Percentiles rank a stretch among this genome's conserved stretches.
Evolutionary conservation across 2,113 vertebrate species (phyloP).

Genomic region (Elephas maximus): DNA sequence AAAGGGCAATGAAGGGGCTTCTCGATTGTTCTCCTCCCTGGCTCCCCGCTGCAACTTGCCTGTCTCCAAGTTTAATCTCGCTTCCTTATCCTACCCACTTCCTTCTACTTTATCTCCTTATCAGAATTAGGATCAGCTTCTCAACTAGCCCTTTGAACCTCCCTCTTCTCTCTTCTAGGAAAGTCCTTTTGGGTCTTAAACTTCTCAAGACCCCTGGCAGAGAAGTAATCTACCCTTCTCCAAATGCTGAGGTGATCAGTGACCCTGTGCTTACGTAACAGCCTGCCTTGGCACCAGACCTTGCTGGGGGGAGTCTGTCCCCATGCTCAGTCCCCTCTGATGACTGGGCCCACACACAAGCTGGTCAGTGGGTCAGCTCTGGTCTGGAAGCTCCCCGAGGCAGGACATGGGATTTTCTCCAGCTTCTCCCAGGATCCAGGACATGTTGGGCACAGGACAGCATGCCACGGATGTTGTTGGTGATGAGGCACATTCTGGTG

Average conservation of each 20-base stretch:
- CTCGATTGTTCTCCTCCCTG: not conserved
- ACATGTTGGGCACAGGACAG: not conserved
- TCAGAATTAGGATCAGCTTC: not conserved
- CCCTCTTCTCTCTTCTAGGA: not conserved
- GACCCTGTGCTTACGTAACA: fast-evolving
- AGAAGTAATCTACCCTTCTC: not conserved
- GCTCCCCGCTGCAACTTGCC: not conserved
- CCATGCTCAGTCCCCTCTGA: not conserved
- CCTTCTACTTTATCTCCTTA: not conserved
- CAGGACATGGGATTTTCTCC: not conserved
- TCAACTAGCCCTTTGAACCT: not conserved
- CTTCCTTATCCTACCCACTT: not conserved
- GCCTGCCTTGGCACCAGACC: not conserved
- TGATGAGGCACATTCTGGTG: not conserved
- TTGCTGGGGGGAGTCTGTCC: not conserved
- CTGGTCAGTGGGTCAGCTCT: not conserved
- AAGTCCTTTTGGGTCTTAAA: not conserved
- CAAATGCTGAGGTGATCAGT: not conserved
- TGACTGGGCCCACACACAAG: fast-evolving
- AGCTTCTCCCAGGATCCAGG: not conserved
- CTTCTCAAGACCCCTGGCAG: not conserved
- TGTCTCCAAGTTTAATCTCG: not conserved
- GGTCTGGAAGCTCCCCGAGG: not conserved
- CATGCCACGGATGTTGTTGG: not conserved
- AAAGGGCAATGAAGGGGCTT: not conserved